phyloP scores from a whole-genome alignment of 1,140 invertebrate genomes.

The Odontomachus brunneus region DNA sequence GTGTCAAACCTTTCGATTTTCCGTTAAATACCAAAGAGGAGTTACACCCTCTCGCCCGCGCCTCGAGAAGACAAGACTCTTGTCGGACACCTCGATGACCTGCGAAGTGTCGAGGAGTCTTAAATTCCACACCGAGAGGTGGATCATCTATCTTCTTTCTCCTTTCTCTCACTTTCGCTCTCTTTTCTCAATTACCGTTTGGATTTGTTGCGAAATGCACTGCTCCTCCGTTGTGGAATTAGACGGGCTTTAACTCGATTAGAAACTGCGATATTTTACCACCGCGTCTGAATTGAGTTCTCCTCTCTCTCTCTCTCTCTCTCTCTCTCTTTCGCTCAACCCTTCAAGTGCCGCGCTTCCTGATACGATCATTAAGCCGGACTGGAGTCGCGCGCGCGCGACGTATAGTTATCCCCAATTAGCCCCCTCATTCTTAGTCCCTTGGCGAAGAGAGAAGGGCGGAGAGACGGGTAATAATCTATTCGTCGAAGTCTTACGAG shows the following conservation, averaged over 20 bases:
- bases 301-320: not conserved
- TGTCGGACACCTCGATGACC: too few species aligned
- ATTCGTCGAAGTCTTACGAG: conserved; percentile 40
- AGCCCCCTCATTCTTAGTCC: conserved; percentile 25
- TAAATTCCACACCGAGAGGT: too few species aligned
- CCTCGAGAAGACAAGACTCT: too few species aligned
- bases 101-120: too few species aligned
- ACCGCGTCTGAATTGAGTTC: conserved; percentile 39
- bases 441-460: conserved; percentile 1
- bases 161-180: not conserved
- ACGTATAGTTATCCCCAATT: conserved; percentile 46
- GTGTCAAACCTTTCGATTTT: conserved; percentile 48
- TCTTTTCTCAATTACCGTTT: conserved; percentile 1
- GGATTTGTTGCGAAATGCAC: not conserved
- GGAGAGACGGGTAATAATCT: conserved; percentile 5
- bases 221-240: not conserved
- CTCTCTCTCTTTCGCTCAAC: not conserved
- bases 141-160: too few species aligned
- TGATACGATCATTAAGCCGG: conserved; percentile 28
- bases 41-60: not conserved
- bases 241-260: conserved; percentile 6
- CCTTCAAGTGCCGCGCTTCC: conserved; percentile 34
- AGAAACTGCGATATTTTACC: conserved; percentile 13
- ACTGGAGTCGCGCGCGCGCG: conserved; percentile 31
- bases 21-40: not conserved